Evolutionary conservation across 2,797 vertebrate species (phyloP).

Genomic region (Alauda arvensis): DNA sequence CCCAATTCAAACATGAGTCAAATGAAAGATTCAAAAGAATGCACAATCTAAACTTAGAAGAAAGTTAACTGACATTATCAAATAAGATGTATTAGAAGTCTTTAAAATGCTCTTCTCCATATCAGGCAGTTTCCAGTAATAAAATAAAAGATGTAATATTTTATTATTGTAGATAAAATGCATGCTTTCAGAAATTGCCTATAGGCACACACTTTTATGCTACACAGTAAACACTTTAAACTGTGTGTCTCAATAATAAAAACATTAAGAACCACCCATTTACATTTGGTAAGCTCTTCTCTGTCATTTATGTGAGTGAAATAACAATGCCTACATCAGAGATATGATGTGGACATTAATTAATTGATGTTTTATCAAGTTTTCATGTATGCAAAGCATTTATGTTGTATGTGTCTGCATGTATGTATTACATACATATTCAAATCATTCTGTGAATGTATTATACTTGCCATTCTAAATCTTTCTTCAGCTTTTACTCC

Average conservation of each 20-base stretch:
- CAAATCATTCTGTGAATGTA: neutral
- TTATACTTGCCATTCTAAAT: neutral
- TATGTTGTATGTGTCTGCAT: neutral
- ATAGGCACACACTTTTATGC: neutral
- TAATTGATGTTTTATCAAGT: slow-evolving; percentile 6
- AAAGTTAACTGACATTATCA: neutral
- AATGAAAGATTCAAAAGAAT: neutral
- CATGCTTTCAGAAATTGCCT: slow-evolving; percentile 48
- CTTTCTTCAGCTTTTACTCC: slow-evolving; percentile 3
- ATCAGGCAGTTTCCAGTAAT: slow-evolving; percentile 27
- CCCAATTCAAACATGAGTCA: neutral
- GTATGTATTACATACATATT: neutral
- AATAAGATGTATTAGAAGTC: neutral
- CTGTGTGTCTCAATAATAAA: slow-evolving; percentile 30
- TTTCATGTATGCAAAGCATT: neutral
- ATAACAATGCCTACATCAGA: neutral
- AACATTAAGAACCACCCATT: neutral
- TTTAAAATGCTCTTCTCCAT: neutral
- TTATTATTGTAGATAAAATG: slow-evolving; percentile 55
- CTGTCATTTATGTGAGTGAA: neutral
- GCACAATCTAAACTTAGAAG: slow-evolving; percentile 10
- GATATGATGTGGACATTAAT: neutral
- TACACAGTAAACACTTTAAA: slow-evolving; percentile 47
- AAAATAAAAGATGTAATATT: slow-evolving; percentile 55
- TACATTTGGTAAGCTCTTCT: neutral